Conservation (phyloP, 2,113 vertebrate species). For the Python bivittatus region DNA sequence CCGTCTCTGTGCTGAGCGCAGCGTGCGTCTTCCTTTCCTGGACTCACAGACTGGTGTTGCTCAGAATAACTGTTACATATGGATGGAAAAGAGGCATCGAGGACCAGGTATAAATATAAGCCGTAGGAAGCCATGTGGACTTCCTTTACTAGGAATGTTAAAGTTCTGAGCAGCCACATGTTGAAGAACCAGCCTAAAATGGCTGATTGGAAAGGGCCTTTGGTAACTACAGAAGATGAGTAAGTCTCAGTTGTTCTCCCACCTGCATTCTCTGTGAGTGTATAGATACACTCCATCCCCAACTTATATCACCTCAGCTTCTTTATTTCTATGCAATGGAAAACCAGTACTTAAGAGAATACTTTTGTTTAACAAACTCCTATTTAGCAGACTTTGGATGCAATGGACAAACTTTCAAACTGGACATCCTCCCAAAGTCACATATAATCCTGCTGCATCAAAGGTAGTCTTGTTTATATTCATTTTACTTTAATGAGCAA, state of each 20-base stretch:
- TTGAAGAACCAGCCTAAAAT: slow-evolving; percentile 60
- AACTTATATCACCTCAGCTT: slow-evolving; percentile 31
- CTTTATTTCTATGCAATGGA: slow-evolving; percentile 48
- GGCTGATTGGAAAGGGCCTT: slow-evolving; percentile 53
- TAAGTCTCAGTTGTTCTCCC: slow-evolving; percentile 49
- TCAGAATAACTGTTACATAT: slow-evolving; percentile 99
- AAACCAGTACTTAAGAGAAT: slow-evolving; percentile 14
- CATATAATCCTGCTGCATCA: not conserved
- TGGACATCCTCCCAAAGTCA: not conserved
- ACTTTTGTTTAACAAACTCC: not conserved
- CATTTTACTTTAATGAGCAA: not conserved
- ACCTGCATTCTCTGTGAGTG: not conserved
- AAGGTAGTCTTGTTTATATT: not conserved
- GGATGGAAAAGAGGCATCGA: slow-evolving; percentile 97
- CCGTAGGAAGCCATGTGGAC: slow-evolving; percentile 32
- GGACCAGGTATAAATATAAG: slow-evolving; percentile 80
- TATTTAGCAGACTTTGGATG: not conserved
- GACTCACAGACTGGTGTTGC: slow-evolving; percentile 96
- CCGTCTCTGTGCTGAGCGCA: slow-evolving; percentile 92
- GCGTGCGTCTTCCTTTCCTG: slow-evolving; percentile 94
- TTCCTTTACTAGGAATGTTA: slow-evolving; percentile 59
- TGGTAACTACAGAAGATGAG: slow-evolving; percentile 48
- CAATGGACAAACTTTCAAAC: not conserved
- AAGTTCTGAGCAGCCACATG: slow-evolving; percentile 45
- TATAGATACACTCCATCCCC: slow-evolving; percentile 20